Percentiles rank a stretch among this genome's conserved stretches.
Conservation (phyloP, 1,140 invertebrate genomes). For the Panagrolaimus sp. region DNA sequence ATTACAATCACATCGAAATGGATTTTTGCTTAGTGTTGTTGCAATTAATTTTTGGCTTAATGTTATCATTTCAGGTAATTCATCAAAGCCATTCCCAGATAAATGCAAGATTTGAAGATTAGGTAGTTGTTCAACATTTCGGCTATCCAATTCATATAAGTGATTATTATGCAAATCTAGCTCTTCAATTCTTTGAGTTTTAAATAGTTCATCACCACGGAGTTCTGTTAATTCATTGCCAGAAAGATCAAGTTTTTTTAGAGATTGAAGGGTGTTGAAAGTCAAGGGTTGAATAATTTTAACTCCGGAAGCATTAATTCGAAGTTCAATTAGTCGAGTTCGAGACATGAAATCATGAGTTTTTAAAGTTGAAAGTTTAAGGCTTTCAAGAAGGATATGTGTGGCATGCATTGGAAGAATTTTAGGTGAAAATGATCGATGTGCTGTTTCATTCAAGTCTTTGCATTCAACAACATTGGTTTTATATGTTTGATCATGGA, state of each 20-base stretch:
- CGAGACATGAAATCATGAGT: constrained; percentile 42
- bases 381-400: constrained; percentile 35
- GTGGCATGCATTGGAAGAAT: constrained; percentile 52
- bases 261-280: constrained; percentile 42
- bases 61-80: constrained; percentile 26
- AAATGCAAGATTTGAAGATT: constrained; percentile 35
- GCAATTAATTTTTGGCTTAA: not conserved
- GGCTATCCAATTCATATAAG: constrained; percentile 18
- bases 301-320: constrained; percentile 41
- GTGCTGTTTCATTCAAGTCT: constrained; percentile 9
- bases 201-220: constrained; percentile 27
- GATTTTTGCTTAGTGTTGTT: constrained; percentile 35
- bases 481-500: constrained; percentile 35
- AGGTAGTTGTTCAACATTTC: constrained; percentile 33
- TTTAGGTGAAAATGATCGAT: constrained; percentile 20
- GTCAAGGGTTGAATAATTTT: constrained; percentile 40
- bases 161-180: constrained; percentile 29
- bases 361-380: constrained; percentile 38
- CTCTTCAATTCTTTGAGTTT: constrained; percentile 15
- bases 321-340: constrained; percentile 35
- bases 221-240: constrained; percentile 24
- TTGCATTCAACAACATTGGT: constrained; percentile 42
- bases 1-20: constrained; percentile 51
- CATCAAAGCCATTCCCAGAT: constrained; percentile 26
- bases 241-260: constrained; percentile 38